Percentiles rank a stretch among this genome's conserved stretches.
phyloP scores from a whole-genome alignment of 2,113 vertebrate genomes.

The Hypanus sabinus region DNA sequence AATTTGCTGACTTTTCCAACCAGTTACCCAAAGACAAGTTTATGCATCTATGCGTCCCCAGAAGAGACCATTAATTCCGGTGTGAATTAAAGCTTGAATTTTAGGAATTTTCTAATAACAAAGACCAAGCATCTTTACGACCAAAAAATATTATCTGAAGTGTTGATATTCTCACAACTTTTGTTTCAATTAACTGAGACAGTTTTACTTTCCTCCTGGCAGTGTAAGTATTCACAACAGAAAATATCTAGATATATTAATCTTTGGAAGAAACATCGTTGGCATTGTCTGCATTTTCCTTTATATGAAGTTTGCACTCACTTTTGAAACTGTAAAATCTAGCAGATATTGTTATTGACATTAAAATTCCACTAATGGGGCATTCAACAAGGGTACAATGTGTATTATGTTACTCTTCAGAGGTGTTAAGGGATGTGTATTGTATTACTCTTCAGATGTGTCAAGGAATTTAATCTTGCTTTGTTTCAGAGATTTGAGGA shows the following conservation, averaged over 20 bases:
- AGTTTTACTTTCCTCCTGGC: not conserved
- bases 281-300: not conserved
- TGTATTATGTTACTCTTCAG: not conserved
- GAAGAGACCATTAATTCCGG: not conserved
- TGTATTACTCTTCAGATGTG: not conserved
- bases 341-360: not conserved
- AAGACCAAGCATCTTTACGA: not conserved
- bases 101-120: not conserved
- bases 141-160: not conserved
- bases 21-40: not conserved
- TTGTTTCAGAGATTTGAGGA: no score
- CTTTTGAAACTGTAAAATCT: not conserved
- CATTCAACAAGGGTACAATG: not conserved
- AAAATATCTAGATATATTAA: not conserved
- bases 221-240: not conserved
- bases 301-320: not conserved
- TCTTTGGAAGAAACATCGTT: no score
- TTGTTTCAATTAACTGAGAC: not conserved
- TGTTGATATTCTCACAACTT: not conserved
- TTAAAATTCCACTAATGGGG: not conserved
- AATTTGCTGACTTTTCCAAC: not conserved
- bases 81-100: not conserved
- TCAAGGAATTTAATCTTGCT: not conserved
- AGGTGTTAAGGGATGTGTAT: not conserved
- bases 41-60: not conserved